Evolutionary conservation across 2,888 invertebrate genomes (phyloP), one percentile per base, ranked within the genome.

Genomic region (Clostera curtula): DNA sequence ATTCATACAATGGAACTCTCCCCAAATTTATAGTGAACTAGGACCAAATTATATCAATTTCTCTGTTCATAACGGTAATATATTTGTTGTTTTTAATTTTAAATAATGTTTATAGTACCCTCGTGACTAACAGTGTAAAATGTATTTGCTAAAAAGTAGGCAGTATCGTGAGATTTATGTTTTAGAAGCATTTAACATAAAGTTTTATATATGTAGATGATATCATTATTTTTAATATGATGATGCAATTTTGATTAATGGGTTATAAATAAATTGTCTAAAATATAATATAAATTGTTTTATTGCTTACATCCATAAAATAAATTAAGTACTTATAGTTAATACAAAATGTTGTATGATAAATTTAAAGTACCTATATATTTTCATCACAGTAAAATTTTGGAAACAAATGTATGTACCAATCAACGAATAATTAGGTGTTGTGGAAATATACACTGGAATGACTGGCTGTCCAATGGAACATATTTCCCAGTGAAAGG

Each of bases 121-220:
- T 64, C 55, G 68, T 71, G 63, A 74, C 71, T 79, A 76, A 79
- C 67, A 60, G 42, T 66, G 52, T 58, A 65, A 57, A 53, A 56
- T 65, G 53, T 62, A 63, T 65, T 59, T 53, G 59, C 52, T 56
- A 63, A 59, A 56, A 60, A 59, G 62, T 77, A 71, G 69, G 57
- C 53, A 43, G 65, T 76, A 63, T 71, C 57, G 66, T 74, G 72
- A 75, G 70, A 74, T 72, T 72, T 73, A 74, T 72, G 71, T 73
- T 77, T 65, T 79, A 76, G 76, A 72, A 75, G 82, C 79, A 80
- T 82, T 82, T 82, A 80, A 80, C 71, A 69, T 68, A 58, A 65
- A 63, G 65, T 67, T 67, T 68, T 67, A 65, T 69, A 69, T 68
- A 72, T 71, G 69, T 77, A 79, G 75, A 72, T 63, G 56, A 70